A percentile compares a stretch with the other conserved stretches of the same genome.
phyloP scores from a whole-genome alignment of 2,113 vertebrate species.

The Murina feae region DNA sequence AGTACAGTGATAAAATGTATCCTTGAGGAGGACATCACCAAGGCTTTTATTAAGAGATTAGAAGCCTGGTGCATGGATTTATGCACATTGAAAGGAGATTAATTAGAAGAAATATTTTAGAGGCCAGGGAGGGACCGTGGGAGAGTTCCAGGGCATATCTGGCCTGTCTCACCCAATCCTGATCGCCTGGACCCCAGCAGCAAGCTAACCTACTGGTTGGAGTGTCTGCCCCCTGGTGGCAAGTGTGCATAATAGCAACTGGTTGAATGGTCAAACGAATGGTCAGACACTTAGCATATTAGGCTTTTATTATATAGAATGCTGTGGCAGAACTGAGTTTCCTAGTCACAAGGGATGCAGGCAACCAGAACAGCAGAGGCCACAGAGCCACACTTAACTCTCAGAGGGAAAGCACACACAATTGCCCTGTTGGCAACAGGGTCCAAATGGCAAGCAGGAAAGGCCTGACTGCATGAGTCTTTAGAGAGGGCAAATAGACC shows the following conservation, averaged over 20 bases:
- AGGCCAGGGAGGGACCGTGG: no score
- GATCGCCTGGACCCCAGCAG: no score
- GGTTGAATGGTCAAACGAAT: no score
- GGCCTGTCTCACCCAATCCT: no score
- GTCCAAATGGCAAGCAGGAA: neutral
- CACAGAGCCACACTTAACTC: neutral
- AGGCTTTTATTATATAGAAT: neutral
- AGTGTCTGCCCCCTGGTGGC: no score
- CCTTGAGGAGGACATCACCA: neutral
- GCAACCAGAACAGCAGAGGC: neutral
- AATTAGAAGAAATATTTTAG: no score
- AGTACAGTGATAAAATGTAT: neutral
- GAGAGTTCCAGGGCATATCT: no score
- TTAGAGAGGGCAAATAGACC: neutral
- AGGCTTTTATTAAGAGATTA: neutral
- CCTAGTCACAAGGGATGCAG: neutral
- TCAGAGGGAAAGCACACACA: neutral
- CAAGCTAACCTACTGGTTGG: no score
- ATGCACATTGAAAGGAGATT: no score
- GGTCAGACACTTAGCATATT: no score
- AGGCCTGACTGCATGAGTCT: neutral
- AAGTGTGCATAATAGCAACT: no score
- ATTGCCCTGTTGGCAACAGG: neutral
- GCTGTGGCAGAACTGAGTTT: neutral
- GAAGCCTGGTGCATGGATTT: no score